These are phyloP conservation scores for Percopsis transmontana DNA, from an alignment of 2,113 vertebrate species.

Conservation along the genomic window DNA sequence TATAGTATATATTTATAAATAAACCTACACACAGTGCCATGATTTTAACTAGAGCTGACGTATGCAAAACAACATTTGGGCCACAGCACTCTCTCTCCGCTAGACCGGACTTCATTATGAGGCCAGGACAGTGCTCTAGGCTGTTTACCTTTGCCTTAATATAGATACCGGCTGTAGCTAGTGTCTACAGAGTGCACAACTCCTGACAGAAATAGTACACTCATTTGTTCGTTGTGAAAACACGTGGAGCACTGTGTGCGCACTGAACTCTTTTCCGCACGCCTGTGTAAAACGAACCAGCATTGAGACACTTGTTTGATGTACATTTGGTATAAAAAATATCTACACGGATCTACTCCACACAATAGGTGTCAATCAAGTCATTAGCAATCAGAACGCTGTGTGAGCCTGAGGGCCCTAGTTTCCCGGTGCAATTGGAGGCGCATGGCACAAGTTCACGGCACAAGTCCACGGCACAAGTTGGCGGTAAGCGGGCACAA, in stretches of 20 bases:
- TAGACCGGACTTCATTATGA: slow-evolving; percentile 54
- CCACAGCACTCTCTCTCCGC: slow-evolving; percentile 31
- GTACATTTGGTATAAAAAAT: too few relatives aligned
- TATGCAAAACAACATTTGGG: slow-evolving; percentile 26
- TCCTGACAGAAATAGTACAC: slow-evolving; percentile 3
- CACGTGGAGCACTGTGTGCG: not conserved
- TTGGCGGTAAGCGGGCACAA: too few relatives aligned
- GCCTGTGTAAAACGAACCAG: too few relatives aligned
- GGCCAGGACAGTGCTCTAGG: slow-evolving; percentile 55
- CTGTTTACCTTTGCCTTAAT: slow-evolving; percentile 54
- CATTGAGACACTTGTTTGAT: too few relatives aligned
- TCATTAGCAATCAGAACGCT: too few relatives aligned
- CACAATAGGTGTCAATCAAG: too few relatives aligned
- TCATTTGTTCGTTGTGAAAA: slow-evolving; percentile 24
- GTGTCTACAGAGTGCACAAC: slow-evolving; percentile 8
- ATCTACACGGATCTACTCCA: too few relatives aligned
- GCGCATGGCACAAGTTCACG: too few relatives aligned
- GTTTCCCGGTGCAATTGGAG: too few relatives aligned
- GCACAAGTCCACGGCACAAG: too few relatives aligned
- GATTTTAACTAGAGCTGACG: slow-evolving; percentile 15
- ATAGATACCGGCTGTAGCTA: slow-evolving; percentile 21
- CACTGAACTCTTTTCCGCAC: too few relatives aligned
- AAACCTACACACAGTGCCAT: not conserved
- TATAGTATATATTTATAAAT: not conserved
- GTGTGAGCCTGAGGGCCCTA: too few relatives aligned